Evolutionary conservation across 2,797 vertebrate genomes (phyloP).

Genomic region (Melanotaenia trifasciata): DNA sequence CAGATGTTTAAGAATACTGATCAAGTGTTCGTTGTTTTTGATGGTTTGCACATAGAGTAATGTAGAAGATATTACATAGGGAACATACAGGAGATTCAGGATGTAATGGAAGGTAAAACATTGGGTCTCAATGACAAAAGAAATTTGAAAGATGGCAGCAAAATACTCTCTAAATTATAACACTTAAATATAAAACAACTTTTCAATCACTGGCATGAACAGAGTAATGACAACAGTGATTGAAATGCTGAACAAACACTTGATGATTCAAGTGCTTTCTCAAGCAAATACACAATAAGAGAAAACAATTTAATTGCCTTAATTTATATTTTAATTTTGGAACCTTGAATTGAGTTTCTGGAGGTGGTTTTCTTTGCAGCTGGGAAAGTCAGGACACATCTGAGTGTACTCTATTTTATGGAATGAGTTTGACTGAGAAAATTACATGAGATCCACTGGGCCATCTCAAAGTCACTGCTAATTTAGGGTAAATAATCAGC

Average conservation of each 20-base stretch:
- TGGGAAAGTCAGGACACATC: slow-evolving; percentile 48
- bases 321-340: slow-evolving; percentile 44
- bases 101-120: slow-evolving; percentile 58
- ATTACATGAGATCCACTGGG: slow-evolving; percentile 58
- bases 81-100: slow-evolving; percentile 38
- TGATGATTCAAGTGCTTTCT: slow-evolving; percentile 58
- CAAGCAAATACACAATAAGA: slow-evolving; percentile 49
- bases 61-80: slow-evolving; percentile 35
- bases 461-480: slow-evolving; percentile 42
- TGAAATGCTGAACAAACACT: slow-evolving; percentile 64
- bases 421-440: slow-evolving; percentile 46
- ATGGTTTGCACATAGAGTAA: slow-evolving; percentile 60
- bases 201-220: slow-evolving; percentile 65
- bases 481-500: slow-evolving; percentile 54
- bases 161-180: slow-evolving; percentile 18
- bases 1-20: slow-evolving; percentile 59
- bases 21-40: slow-evolving; percentile 55
- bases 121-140: slow-evolving; percentile 30
- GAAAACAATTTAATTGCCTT: slow-evolving; percentile 40
- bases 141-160: slow-evolving; percentile 43
- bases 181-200: slow-evolving; percentile 11
- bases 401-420: slow-evolving; percentile 32
- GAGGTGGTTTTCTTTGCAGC: slow-evolving; percentile 53
- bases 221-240: slow-evolving; percentile 55
- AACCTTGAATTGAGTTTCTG: slow-evolving; percentile 56